Evolutionary conservation across 2,888 invertebrate genomes (phyloP), one percentile per base, ranked within the genome.

Genomic region (Anthrax anthrax): DNA sequence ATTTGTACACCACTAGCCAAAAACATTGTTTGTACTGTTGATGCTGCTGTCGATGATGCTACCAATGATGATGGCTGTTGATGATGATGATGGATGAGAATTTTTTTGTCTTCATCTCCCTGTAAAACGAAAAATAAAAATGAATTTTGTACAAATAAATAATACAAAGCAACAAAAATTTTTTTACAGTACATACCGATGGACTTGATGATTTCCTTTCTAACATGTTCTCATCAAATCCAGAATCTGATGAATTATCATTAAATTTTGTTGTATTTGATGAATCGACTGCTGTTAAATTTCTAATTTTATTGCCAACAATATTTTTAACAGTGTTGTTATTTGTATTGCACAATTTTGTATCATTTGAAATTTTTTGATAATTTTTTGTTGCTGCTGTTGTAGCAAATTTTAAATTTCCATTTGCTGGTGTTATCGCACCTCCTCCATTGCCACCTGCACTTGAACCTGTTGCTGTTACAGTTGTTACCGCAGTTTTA

Each of bases 181-280:
- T 6, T 23, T 23, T 23, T 6, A 8, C 23, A 23, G 8, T 23
- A 12, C 12, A 12, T 52, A 66, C 62, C 57, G 60, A 52, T 44
- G 64, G 62, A 55, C 63, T 66, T 13, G 58, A 60, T 12, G 65
- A 63, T 51, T 67, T 66, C 29, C 62, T 32, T 32, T 32, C 29
- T 12, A 32, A 32, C 13, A 32, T 12, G 53, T 65, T 63, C 57
- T 82, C 81, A 58, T 82, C 82, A 56, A 81, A 82, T 6, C 81
- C 82, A 1, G 81, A 81, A 62, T 82, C 82, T 0, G 80, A 81
- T 32, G 81, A 81, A 56, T 77, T 79, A 57, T 81, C 81, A 62
- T 77, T 78, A 47, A 67, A 69, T 55, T 67, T 67, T 36, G 60
- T 62, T 16, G 63, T 60, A 47, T 58, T 57, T 43, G 64, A 58